Evolutionary conservation across 2,797 vertebrate species (phyloP), one percentile per base, ranked within the genome.

Genomic region (Varecia variegata): DNA sequence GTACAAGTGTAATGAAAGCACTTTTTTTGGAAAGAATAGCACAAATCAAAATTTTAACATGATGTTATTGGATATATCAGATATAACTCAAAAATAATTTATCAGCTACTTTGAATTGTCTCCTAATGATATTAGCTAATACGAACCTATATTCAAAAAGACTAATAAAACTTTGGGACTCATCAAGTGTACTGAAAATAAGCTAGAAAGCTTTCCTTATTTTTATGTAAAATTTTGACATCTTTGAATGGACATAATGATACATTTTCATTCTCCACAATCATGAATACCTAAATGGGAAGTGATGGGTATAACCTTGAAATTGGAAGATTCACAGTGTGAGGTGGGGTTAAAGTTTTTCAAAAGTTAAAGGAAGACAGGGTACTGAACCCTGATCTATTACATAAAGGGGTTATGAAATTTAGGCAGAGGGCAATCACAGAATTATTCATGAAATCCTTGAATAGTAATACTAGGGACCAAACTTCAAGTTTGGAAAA

Each of bases 1-100:
- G 5, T 27, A 67, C 30, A 89, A 65, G 87, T 65, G 9, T 10
- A 81, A 93, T 50, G 10, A 14, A 84, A 84, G 7, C 3, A 77
- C 56, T 58, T 35, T 50, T 52, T 87, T 68, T 2, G 18, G 25
- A 10, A 10, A 27, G 71, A 88, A 88, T 43, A 80, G 60, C 11
- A 50, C 38, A 96, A 93, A 82, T 67, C 25, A 56, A 13, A 52
- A 43, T 86, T 97, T 92, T 89, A 79, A n/a, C 20, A 65, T 52
- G 12, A 86, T 83, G 21, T 10, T 65, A 67, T 62, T 80, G 86
- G 60, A 71, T 43, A 50, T 30, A 88, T 62, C 23, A 92, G 35
- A 47, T 74, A 60, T 0, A 80, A 84, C 38, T 71, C 1, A 56
- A 88, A 82, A 38, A 79, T 23, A 84, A 92, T 73, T 52, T 88